Base-by-base conservation (phyloP, 2,888 invertebrate genomes). In the Bursaphelenchus okinawaensis region DNA sequence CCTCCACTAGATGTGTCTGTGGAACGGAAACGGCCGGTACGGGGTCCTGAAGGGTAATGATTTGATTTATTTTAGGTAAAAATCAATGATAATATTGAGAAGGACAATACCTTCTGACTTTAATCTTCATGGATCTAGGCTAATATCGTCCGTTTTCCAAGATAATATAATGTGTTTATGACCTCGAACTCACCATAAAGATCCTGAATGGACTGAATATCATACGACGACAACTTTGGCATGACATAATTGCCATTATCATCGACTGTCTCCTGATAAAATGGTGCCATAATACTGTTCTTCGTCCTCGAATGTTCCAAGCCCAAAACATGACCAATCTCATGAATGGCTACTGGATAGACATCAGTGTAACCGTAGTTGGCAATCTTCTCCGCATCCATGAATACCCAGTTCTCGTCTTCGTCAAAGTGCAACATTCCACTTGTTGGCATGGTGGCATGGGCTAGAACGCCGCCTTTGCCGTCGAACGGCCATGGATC, bases 371-470 rank as follows among this genome's bases (percentile, higher is more conserved):
- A 74, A n/a, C 74, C n/a, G 16, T 66, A 63, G 23, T 62, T 59
- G 29, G 68, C 72, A 55, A 80, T 80, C 56, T 80, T 80, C 26
- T 56, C 57, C 20, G 77, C 72, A 56, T 80, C 76, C 68, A 74
- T 29, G 62, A 27, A 63, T 19, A 72, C 74, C 81, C 81, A 81
- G 52, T 79, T 77, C 62, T 81, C 81, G 57, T 75, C 79, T 57
- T 81, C 81, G 55, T 81, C 81, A 60, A 81, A 81, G 68, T 81
- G 81, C 40, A 81, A 72, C 63, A 76, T 63, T n/a, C 81, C 81
- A 61, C 71, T 75, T 63, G 78, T 77, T 7, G 81, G 81, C 75
- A 81, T 76, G 6, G 81, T 81, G 3, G 81, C 81, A 62, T 81
- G 81, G 0, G 81, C 81, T 12, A 81, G 72, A 8, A 81, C 81